Evolutionary conservation across 2,888 invertebrate species (phyloP), one percentile per base, ranked within the genome.

Genomic region (Leptinotarsa rubiginosa): DNA sequence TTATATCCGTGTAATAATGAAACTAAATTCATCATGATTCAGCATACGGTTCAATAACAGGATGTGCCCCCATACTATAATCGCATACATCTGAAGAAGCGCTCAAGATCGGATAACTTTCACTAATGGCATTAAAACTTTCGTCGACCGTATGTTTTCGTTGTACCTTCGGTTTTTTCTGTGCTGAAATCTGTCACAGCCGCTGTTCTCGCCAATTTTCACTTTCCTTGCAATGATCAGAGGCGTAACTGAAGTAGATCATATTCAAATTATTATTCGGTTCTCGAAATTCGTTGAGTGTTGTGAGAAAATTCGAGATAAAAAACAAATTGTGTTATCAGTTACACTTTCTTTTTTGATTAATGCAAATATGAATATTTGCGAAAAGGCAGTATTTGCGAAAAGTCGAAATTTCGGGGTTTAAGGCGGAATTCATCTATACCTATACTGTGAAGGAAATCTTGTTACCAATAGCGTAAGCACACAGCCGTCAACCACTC

Each of bases 101-200:
- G 41, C 16, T 31, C 41, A 62, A 62, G 62, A 31, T 67, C 49
- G 67, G 12, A 67, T 67, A 67, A 67, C 67, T 67, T 67, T 67
- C 67, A 67, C 67, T 67, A 50, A 25, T 67, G 67, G 22, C 49
- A 49, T 67, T n/a, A 52, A 67, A 67, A 67, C 67, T 67, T 67
- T 67, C 67, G 67, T 67, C 62, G 25, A 31, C 31, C 31, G 62
- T 41, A 31, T 62, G 62, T 41, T 62, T 41, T 62, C n/a, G 41
- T 31, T 62, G 62, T 41, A 49, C 49, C 25, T 67, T 49, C 52
- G n/a, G 49, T 52, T 67, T 67, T 67, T 67, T 31, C 47, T 67
- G 10, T 50, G 31, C 50, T 20, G 52, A 50, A 31, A 62, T 62
- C 41, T 62, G 62, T 62, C 62, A 62, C 62, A 31, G 41, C 62